Percentiles rank a stretch among this genome's conserved stretches.
These are phyloP conservation scores for Heliothis peltigera DNA, from an alignment of 2,888 invertebrate genomes.

Conservation along the genomic window DNA sequence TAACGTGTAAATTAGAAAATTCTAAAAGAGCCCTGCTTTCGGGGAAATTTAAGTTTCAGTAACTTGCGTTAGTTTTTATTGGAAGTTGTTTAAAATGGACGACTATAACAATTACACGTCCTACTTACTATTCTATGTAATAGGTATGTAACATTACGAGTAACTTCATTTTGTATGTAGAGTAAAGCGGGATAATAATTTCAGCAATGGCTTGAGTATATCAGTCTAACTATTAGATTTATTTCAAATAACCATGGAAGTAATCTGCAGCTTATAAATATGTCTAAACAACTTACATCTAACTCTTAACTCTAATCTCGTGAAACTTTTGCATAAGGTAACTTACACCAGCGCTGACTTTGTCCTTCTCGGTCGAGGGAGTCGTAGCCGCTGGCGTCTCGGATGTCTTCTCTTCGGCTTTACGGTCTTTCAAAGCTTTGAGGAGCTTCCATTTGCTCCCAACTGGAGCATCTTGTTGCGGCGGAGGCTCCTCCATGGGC, in stretches of 20 bases:
- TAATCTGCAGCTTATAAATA: conserved; percentile 54
- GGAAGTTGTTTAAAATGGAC: conserved; percentile 66
- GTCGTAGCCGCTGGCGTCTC: conserved; percentile 92
- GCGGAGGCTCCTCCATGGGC: conserved; percentile 75
- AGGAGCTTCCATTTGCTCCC: conserved; percentile 97
- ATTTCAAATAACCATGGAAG: conserved; percentile 61
- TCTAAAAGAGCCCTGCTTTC: conserved; percentile 27
- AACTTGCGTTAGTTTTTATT: conserved; percentile 41
- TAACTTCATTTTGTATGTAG: conserved; percentile 58
- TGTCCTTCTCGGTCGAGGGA: conserved; percentile 91
- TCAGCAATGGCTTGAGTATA: conserved; percentile 71
- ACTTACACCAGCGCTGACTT: conserved; percentile 93
- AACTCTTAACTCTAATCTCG: conserved; percentile 92
- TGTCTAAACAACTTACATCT: conserved; percentile 64
- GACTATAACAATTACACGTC: conserved; percentile 66
- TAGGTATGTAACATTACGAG: conserved; percentile 47
- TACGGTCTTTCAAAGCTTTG: conserved; percentile 96
- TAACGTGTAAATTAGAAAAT: conserved; percentile 30
- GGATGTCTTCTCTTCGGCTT: conserved; percentile 95
- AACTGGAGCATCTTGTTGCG: conserved; percentile 89
- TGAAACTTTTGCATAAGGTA: conserved; percentile 91
- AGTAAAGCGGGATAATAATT: conserved; percentile 75
- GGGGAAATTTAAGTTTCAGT: conserved; percentile 26
- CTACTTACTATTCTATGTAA: conserved; percentile 66
- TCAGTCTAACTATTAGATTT: conserved; percentile 77